Conservation (phyloP, 2,888 invertebrate genomes). For the Drosophila cognata region DNA sequence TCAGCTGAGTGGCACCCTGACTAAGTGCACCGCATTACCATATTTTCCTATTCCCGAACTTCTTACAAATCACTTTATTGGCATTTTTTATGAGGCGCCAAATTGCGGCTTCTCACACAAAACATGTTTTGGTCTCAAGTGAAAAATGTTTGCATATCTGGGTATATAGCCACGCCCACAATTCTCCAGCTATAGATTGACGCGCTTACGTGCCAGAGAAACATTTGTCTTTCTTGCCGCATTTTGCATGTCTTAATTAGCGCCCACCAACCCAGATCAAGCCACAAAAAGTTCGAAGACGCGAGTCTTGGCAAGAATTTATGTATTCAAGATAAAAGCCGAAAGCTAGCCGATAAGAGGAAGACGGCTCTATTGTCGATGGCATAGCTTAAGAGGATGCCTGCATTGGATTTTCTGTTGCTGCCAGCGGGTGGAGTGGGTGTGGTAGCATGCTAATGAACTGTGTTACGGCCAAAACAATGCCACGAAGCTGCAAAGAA, state of each 20-base stretch:
- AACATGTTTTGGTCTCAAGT: conserved; percentile 38
- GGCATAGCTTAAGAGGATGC: conserved; percentile 34
- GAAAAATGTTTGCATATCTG: conserved; percentile 41
- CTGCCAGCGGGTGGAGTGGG: neutral
- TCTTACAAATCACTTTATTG: conserved; percentile 75
- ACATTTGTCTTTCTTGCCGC: conserved; percentile 76
- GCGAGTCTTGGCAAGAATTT: conserved; percentile 65
- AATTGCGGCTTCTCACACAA: conserved; percentile 48
- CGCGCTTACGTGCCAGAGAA: conserved; percentile 75
- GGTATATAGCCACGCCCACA: conserved; percentile 12
- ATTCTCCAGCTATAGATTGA: conserved; percentile 55
- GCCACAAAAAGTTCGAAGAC: conserved; percentile 61
- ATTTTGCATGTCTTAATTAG: conserved; percentile 82
- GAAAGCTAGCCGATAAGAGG: conserved; percentile 57
- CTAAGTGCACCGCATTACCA: conserved; percentile 66
- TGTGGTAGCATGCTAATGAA: conserved; percentile 66
- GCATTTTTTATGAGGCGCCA: conserved; percentile 73
- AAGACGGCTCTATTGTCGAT: conserved; percentile 37
- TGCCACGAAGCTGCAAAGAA: conserved; percentile 44
- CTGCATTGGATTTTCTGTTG: conserved; percentile 36
- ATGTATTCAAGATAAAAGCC: conserved; percentile 71
- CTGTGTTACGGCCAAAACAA: conserved; percentile 44
- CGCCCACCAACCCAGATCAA: conserved; percentile 35
- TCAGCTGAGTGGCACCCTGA: conserved; percentile 39
- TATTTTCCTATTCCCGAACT: conserved; percentile 44